phyloP scores from a whole-genome alignment of 2,113 vertebrate genomes.

The Oreochromis spilurus region DNA sequence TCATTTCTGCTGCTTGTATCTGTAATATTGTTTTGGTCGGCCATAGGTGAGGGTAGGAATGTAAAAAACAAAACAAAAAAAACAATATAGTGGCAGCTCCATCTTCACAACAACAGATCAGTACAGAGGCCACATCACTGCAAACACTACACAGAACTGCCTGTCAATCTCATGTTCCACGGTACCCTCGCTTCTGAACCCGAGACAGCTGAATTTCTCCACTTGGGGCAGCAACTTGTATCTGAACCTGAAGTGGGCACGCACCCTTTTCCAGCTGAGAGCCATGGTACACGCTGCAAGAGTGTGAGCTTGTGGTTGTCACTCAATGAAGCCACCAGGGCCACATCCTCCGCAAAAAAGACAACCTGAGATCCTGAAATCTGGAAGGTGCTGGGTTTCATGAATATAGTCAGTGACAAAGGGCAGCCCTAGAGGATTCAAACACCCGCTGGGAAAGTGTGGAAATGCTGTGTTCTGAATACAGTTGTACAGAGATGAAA shows the following conservation, averaged over 20 bases:
- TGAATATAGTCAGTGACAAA: background rate
- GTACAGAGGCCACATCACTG: background rate
- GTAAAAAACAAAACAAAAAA: fast-evolving
- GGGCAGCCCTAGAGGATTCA: background rate
- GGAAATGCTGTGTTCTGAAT: background rate
- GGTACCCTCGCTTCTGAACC: fast-evolving
- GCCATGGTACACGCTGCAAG: background rate
- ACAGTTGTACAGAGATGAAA: background rate
- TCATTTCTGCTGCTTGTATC: background rate
- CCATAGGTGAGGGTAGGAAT: background rate
- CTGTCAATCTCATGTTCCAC: background rate
- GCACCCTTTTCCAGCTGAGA: background rate
- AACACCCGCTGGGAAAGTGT: background rate
- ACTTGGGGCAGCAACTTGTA: background rate
- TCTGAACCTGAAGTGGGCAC: background rate
- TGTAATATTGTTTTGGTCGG: background rate
- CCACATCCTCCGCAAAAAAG: background rate
- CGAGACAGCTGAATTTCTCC: background rate
- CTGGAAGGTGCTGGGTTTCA: background rate
- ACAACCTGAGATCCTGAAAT: background rate
- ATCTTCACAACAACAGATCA: background rate
- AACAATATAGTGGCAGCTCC: background rate
- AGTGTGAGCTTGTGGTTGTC: background rate
- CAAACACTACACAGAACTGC: background rate
- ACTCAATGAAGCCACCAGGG: background rate